Base-by-base conservation (phyloP, 1,140 invertebrate genomes). In the Eumeta japonica region DNA sequence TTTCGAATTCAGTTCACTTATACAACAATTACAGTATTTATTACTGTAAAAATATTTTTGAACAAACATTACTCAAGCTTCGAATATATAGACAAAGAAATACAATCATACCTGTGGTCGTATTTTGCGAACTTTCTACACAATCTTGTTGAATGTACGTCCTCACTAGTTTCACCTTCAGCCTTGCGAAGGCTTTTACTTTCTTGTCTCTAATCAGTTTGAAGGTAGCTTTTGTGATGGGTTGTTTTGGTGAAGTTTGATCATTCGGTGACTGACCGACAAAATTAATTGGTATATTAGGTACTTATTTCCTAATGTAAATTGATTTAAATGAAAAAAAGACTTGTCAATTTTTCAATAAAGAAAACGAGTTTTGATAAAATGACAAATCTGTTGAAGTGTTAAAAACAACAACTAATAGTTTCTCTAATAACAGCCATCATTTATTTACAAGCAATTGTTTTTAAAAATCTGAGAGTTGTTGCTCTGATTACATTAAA, bases 261-360 rank as follows among this genome's bases (percentile, higher is more conserved):
- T 73, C 68, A 30, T 71, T 68, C n/a, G 68, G 35, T 10, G 68
- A 54, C 68, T 73, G 43, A 35, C 48, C 55, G 30, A 31, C 15
- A 39, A 1, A 11, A 24, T n/a, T 15, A 15, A 18, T 15, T 10
- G 13, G 13, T 30, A 5, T 11, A 11, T 5, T 30, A 14, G 13
- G 10, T 4, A 9, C 13, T 30, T 7, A 24, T 7, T 24, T 7
- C 7, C 7, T 7, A 7, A 24, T 24, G 7, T 24, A 7, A 24
- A 24, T 24, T 7, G 20, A 24, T n/a, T 7, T n/a, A 24, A 24
- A 24, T n/a, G n/a, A 7, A 24, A 24, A 24, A 24, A 24, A n/a
- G n/a, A n/a, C n/a, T n/a, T 7, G 20, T n/a, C 20, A 7, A 7
- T 24, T 24, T 24, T 24, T 24, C 20, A n/a, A n/a, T n/a, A n/a